Conservation (phyloP, 2,888 invertebrate genomes). For the Cheilosia impressa region DNA sequence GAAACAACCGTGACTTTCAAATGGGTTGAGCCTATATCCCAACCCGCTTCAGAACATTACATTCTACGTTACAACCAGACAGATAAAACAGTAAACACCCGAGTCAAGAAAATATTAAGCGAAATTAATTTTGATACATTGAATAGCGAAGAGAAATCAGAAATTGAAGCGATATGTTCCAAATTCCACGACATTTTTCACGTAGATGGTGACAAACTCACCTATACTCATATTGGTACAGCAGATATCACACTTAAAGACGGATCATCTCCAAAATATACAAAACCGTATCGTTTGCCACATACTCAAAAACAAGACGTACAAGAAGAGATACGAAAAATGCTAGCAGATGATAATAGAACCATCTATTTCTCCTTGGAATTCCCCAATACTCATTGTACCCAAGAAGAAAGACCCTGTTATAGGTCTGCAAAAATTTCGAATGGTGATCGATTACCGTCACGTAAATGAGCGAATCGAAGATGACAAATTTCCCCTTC, state of each 20-base stretch:
- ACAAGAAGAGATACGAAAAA: no score
- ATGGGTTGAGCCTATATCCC: not conserved
- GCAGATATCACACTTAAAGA: not conserved
- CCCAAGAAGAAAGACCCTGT: no score
- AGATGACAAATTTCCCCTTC: no score
- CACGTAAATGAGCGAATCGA: no score
- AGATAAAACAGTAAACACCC: not conserved
- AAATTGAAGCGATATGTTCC: not conserved
- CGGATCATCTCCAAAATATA: not conserved
- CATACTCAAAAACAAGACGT: no score
- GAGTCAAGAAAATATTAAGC: not conserved
- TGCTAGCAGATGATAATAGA: not conserved
- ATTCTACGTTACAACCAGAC: not conserved
- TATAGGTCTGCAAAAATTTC: no score
- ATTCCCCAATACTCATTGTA: no score
- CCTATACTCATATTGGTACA: not conserved
- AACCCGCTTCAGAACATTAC: not conserved
- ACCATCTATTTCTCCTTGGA: not conserved
- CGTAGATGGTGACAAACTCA: not conserved
- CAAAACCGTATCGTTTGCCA: not conserved
- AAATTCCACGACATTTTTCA: constrained; percentile 7
- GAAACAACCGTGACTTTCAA: not conserved
- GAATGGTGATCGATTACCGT: no score
- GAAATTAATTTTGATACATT: no score
- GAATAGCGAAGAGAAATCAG: not conserved